phyloP scores from a whole-genome alignment of 2,888 invertebrate species.

The Dione juno region DNA sequence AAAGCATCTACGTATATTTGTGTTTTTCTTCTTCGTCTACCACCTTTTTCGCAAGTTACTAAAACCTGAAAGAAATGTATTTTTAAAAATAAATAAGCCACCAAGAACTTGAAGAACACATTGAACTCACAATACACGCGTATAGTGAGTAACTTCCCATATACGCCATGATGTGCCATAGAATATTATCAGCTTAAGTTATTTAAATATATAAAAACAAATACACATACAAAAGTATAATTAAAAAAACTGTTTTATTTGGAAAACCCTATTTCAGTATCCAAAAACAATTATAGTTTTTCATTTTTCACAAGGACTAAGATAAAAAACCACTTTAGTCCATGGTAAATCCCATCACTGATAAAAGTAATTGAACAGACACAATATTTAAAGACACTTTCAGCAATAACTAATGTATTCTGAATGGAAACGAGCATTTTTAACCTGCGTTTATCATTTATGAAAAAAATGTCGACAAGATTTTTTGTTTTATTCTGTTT shows the following conservation, averaged over 20 bases:
- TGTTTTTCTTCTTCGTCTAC: no score
- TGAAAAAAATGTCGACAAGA: constrained; percentile 28
- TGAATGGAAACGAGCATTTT: background rate
- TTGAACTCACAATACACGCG: no score
- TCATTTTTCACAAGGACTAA: constrained; percentile 32
- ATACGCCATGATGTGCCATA: no score
- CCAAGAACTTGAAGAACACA: no score
- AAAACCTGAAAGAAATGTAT: no score
- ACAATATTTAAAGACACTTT: constrained; percentile 38
- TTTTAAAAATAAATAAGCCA: no score
- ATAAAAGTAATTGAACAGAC: constrained; percentile 41
- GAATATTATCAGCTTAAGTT: background rate
- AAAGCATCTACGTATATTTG: no score
- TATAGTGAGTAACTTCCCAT: no score
- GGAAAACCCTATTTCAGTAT: constrained; percentile 36
- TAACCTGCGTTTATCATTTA: background rate
- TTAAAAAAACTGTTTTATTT: background rate
- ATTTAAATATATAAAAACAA: background rate
- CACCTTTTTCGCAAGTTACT: no score
- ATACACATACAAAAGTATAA: background rate
- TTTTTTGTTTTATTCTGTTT: constrained; percentile 27
- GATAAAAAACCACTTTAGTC: constrained; percentile 40
- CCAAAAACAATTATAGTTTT: constrained; percentile 36
- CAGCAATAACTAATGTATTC: constrained; percentile 32
- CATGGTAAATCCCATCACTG: constrained; percentile 38